Base-by-base conservation (phyloP, 2,797 vertebrate genomes). In the Scolopax rusticola region DNA sequence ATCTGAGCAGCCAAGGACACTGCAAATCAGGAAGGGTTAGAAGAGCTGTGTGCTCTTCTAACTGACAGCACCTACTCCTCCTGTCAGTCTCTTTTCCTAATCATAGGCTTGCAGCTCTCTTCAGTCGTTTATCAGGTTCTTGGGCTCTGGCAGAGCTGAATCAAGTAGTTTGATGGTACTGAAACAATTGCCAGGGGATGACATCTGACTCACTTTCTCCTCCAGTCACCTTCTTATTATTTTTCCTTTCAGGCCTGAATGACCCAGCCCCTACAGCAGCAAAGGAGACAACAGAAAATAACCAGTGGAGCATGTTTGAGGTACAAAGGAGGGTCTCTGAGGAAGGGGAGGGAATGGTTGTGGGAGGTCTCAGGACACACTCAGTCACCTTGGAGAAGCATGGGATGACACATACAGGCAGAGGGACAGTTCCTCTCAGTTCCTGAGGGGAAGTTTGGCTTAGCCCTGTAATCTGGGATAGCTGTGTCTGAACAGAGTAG, bases 251-350 rank as follows among this genome's bases (percentile, higher is more conserved):
- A 99, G 99, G 99, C 70, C 97, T 99, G 68, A 96, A 97, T 74
- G 98, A 99, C 91, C 97, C 98, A 33, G 91, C 97, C 50, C 96
- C 98, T 75, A 92, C 96, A 94, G 96, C 97, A 88, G 87, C 94
- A 27, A 96, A 90, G 93, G 98, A 98, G 48, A 86, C 96, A 23
- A 79, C 96, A 7, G 97, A 97, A 76, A 98, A 70, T 82, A 97
- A 93, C 94, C 98, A 97, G 36, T 98, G 98, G 95, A 96, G 96
- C 45, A 95, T 98, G 83, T 98, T 98, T 81, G 98, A 99, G 99
- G 99, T 99, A 98, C 14, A 61, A 24, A 82, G 63, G 25, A 65
- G 32, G 27, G 38, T 78, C 41, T 54, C 6, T 0, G 38, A 48
- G 47, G 40, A 68, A 15, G 18, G 32, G 33, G 51, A 79, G 68